phyloP scores from a whole-genome alignment of 1,140 invertebrate genomes.

The Hestina assimilis region DNA sequence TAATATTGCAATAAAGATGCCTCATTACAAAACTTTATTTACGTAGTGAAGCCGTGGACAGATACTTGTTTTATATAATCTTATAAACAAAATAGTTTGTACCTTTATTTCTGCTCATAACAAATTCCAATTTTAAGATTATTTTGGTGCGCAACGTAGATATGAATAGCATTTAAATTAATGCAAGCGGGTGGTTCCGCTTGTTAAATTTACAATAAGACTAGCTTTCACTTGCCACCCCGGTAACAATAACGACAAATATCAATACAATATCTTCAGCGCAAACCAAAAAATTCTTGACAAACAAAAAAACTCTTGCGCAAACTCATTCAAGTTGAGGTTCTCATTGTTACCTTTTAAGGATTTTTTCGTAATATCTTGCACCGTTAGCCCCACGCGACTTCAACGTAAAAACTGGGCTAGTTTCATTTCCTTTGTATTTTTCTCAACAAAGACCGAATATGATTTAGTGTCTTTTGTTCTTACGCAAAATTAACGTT shows the following conservation, averaged over 20 bases:
- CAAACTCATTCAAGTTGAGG: constrained; percentile 52
- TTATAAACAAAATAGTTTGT: too few species aligned
- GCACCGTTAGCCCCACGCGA: constrained; percentile 61
- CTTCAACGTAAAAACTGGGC: constrained; percentile 31
- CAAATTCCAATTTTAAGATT: too few species aligned
- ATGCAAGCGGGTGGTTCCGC: constrained; percentile 23
- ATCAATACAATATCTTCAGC: constrained; percentile 38
- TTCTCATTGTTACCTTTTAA: constrained; percentile 55
- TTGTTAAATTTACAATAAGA: constrained; percentile 33
- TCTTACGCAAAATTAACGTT: constrained; percentile 22
- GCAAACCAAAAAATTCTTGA: constrained; percentile 54
- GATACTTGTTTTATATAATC: too few species aligned
- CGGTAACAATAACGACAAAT: constrained; percentile 36
- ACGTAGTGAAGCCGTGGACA: too few species aligned
- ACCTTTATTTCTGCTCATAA: too few species aligned
- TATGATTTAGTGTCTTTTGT: constrained; percentile 58
- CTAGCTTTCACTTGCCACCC: constrained; percentile 42
- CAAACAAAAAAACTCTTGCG: constrained; percentile 63
- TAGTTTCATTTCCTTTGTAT: constrained; percentile 57
- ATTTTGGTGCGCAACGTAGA: neutral
- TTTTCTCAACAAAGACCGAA: constrained; percentile 47
- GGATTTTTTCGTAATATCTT: constrained; percentile 47
- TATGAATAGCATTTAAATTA: constrained; percentile 19
- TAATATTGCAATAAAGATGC: neutral
- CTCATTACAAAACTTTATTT: too few species aligned